Conservation (phyloP, 1,140 invertebrate species). For the Drosophila serrata region DNA sequence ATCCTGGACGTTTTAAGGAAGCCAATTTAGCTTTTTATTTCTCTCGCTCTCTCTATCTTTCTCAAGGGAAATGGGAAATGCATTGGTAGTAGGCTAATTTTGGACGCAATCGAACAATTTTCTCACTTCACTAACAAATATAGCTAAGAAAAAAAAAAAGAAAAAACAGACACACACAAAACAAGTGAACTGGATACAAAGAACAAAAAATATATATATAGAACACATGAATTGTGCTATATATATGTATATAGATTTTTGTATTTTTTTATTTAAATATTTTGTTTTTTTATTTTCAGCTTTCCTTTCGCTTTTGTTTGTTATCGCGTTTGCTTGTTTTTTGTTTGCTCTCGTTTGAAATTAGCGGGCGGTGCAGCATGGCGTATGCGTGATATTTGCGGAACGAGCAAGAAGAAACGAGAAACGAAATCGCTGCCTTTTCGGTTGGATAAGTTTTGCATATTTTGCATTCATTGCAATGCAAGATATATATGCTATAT, state of each 20-base stretch:
- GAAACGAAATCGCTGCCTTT: slow-evolving; percentile 32
- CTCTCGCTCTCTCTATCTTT: background rate
- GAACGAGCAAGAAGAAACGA: slow-evolving; percentile 22
- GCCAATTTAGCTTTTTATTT: slow-evolving; percentile 18
- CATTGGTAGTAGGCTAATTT: slow-evolving; percentile 35
- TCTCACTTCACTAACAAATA: slow-evolving; percentile 36
- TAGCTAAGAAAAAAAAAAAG: slow-evolving; percentile 4
- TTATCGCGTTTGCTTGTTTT: background rate
- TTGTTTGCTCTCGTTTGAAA: slow-evolving; percentile 23
- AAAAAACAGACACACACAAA: slow-evolving; percentile 19
- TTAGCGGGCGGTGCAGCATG: slow-evolving; percentile 46
- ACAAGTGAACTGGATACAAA: slow-evolving; percentile 45
- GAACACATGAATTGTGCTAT: slow-evolving; percentile 1
- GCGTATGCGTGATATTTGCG: slow-evolving; percentile 66
- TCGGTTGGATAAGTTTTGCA: slow-evolving; percentile 45
- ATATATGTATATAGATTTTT: background rate
- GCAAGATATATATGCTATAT: slow-evolving; percentile 20
- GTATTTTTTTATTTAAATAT: slow-evolving; percentile 17
- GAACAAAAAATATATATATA: slow-evolving; percentile 11
- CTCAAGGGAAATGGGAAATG: background rate
- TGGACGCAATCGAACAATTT: slow-evolving; percentile 45
- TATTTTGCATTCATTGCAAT: slow-evolving; percentile 25
- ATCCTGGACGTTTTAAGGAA: slow-evolving; percentile 34
- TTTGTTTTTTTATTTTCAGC: slow-evolving; percentile 8
- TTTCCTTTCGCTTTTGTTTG: slow-evolving; percentile 9